Conservation (phyloP, 2,797 vertebrate species). For the Bufotes viridis region DNA sequence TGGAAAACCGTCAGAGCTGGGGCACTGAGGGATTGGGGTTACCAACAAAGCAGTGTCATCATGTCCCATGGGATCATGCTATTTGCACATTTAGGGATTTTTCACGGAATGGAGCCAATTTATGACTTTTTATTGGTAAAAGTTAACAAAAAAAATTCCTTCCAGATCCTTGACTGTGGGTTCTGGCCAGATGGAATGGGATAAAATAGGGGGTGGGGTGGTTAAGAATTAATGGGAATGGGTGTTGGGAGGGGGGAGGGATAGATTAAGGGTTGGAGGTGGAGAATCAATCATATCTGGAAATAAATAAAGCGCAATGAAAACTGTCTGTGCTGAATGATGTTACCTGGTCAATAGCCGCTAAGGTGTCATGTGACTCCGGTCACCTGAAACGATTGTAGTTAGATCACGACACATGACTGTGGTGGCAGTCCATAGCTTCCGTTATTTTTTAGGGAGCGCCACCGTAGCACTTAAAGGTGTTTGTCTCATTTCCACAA, state of each 20-base stretch:
- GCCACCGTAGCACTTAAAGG: too few relatives aligned
- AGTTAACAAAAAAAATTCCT: constrained; percentile 13
- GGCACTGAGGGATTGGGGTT: constrained; percentile 39
- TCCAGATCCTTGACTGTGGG: constrained; percentile 37
- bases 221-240: neutral
- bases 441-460: too few relatives aligned
- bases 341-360: neutral
- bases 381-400: neutral
- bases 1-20: constrained; percentile 35
- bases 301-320: constrained; percentile 20
- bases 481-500: too few relatives aligned
- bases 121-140: constrained; percentile 40
- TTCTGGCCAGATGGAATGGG: constrained; percentile 22
- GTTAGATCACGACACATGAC: too few relatives aligned
- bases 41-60: constrained; percentile 38
- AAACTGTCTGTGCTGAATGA: constrained; percentile 26
- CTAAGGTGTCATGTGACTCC: neutral
- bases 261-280: neutral
- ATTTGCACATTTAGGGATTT: constrained; percentile 54
- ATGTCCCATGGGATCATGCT: constrained; percentile 44
- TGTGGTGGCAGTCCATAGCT: neutral
- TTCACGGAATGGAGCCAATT: constrained; percentile 46
- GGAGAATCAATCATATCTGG: constrained; percentile 26
- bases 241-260: constrained; percentile 21
- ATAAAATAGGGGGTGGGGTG: neutral